Evolutionary conservation across 2,888 invertebrate genomes (phyloP).

Genomic region (Melanostoma scalare): DNA sequence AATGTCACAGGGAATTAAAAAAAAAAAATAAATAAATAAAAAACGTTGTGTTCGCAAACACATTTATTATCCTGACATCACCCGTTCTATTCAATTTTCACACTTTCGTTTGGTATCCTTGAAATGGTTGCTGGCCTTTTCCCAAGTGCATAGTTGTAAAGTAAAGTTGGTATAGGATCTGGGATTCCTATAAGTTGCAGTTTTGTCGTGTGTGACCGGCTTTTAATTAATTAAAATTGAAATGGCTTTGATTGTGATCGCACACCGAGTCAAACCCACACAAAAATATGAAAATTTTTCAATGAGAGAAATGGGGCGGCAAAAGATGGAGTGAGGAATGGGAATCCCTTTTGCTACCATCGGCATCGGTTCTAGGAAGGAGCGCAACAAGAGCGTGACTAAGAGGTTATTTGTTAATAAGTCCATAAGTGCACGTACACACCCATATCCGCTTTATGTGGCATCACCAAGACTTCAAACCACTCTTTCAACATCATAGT

Average conservation of each 20-base stretch:
- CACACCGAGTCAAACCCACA: constrained; percentile 20
- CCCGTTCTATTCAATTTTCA: constrained; percentile 41
- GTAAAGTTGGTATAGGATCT: constrained; percentile 1
- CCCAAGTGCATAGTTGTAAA: constrained; percentile 21
- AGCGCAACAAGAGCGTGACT: constrained; percentile 70
- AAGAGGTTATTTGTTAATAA: constrained; percentile 72
- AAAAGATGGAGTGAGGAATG: background rate
- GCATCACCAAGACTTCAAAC: constrained; percentile 57
- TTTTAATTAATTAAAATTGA: constrained; percentile 68
- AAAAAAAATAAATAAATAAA: constrained; percentile 2
- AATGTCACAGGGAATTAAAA: constrained; percentile 33
- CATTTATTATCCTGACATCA: constrained; percentile 34
- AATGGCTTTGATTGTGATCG: constrained; percentile 67
- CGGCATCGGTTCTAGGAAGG: background rate
- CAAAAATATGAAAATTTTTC: constrained; percentile 36
- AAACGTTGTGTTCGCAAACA: constrained; percentile 39
- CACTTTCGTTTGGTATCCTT: constrained; percentile 35
- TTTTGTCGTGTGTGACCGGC: constrained; percentile 48
- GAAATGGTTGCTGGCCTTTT: constrained; percentile 11
- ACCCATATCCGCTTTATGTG: constrained; percentile 46
- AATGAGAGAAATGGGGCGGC: background rate
- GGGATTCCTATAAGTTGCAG: constrained; percentile 43
- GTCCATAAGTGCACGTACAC: constrained; percentile 59
- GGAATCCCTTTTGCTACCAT: constrained; percentile 6
- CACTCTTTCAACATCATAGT: constrained; percentile 1